Conservation (phyloP, 1,140 invertebrate species). For the Scaptomyza hsui region DNA sequence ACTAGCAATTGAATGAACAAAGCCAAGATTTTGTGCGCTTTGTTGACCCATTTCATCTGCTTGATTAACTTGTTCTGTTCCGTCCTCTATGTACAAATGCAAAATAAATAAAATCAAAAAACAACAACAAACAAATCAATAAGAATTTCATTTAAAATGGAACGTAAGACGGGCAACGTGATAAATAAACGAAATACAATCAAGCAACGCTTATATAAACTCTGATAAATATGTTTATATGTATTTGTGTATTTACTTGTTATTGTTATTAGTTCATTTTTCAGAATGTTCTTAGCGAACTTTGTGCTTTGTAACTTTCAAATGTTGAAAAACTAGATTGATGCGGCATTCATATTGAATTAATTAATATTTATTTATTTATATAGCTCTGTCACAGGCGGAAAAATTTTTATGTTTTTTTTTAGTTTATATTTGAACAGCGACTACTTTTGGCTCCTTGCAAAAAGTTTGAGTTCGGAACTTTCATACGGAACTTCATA, state of each 20-base stretch:
- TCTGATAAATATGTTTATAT: slow-evolving; percentile 1
- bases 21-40: slow-evolving; percentile 7
- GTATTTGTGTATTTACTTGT: neutral
- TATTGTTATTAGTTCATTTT: slow-evolving; percentile 6
- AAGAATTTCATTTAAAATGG: slow-evolving; percentile 21
- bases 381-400: too few relatives aligned
- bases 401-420: too few relatives aligned
- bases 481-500: too few relatives aligned
- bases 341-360: too few relatives aligned
- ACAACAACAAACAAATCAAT: slow-evolving; percentile 21
- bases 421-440: too few relatives aligned
- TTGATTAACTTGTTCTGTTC: slow-evolving; percentile 60
- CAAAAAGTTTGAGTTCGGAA: too few relatives aligned
- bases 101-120: slow-evolving; percentile 11
- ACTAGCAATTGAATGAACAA: slow-evolving; percentile 47
- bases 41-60: slow-evolving; percentile 69
- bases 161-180: neutral
- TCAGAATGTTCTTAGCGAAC: neutral
- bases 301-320: neutral
- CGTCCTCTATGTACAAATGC: too few relatives aligned
- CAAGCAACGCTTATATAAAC: slow-evolving; percentile 3
- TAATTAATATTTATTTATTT: too few relatives aligned
- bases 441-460: too few relatives aligned
- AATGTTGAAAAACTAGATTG: too few relatives aligned
- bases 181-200: slow-evolving; percentile 22